Evolutionary conservation across 2,797 vertebrate species (phyloP).

Genomic region (Enteromius thamalakanensis): DNA sequence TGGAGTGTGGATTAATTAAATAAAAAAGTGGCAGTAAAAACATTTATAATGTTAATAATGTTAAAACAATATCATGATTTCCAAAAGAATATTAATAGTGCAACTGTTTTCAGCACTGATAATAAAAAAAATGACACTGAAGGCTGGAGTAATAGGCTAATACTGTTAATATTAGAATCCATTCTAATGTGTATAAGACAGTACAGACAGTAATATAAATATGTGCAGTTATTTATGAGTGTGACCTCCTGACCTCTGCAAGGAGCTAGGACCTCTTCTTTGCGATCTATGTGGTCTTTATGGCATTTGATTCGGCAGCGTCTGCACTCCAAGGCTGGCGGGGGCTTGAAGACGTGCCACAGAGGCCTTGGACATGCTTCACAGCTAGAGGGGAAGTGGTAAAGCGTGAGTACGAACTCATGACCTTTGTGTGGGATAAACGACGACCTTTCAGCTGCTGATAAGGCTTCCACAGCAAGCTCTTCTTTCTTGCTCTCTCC

Average conservation of each 20-base stretch:
- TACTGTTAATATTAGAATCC: too few species aligned
- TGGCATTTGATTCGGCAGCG: constrained; percentile 97
- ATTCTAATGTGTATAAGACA: background rate
- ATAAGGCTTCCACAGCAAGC: constrained; percentile 76
- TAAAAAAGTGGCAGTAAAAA: background rate
- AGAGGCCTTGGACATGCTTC: constrained; percentile 92
- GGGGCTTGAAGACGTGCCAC: constrained; percentile 96
- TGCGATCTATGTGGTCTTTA: constrained; percentile 95
- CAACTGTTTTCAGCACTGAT: background rate
- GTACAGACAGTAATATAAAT: background rate
- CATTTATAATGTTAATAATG: background rate
- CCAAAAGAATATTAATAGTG: background rate
- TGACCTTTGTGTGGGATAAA: constrained; percentile 96
- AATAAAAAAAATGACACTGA: too few species aligned
- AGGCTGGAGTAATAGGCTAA: too few species aligned
- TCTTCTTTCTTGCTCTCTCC: constrained; percentile 95
- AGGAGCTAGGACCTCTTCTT: constrained; percentile 91
- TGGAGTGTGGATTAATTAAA: background rate
- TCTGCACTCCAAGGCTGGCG: constrained; percentile 93
- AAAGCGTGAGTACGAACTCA: constrained; percentile 94
- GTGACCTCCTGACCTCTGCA: constrained; percentile 86
- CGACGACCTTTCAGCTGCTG: constrained; percentile 83
- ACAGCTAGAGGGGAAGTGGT: constrained; percentile 97
- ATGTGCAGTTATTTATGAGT: background rate
- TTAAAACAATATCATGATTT: too few species aligned